Evolutionary conservation across 1,140 invertebrate genomes (phyloP), one percentile per base, ranked within the genome.

Genomic region (Diorhabda elongata): DNA sequence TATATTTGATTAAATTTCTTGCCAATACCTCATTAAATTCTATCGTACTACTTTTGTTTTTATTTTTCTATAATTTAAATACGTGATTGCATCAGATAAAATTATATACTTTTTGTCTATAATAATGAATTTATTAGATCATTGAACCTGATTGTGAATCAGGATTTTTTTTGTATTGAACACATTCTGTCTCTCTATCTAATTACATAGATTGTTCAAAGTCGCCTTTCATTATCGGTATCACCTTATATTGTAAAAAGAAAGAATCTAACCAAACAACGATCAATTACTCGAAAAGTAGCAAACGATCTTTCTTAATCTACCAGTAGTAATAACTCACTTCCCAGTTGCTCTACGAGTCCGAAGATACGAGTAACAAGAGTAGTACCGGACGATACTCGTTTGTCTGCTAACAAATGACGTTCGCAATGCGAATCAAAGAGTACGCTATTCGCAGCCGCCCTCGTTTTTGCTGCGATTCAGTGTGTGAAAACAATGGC

Each of bases 401-500:
- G 72, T 73, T 73, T 73, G 72, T 73, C 72, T 68, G 72, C 72
- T 73, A 74, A 75, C 73, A 73, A 74, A 75, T 74, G 76, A 76
- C 73, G 70, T 70, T 76, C 73, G 71, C 72, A 71, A 73, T 70
- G 73, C 69, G 71, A 75, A 78, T 78, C 76, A 78, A 78, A 78
- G 77, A 74, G 77, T 73, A 64, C 73, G 65, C 69, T 70, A 73
- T 65, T 71, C 70, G 70, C 69, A 66, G 76, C 73, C 76, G 77
- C 75, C 74, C 75, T 74, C 69, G 76, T 78, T 78, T 78, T 78
- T 78, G 77, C 77, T 64, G 66, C 72, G 73, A 74, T 75, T 73
- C 75, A 67, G 77, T 77, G 77, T 78, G 77, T 76, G 77, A 78
- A 78, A 78, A 78, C 77, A 78, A 78, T 78, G 77, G 77, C 77